A percentile compares a stretch with the other conserved stretches of the same genome.
These are phyloP conservation scores for Macroramphosus scolopax DNA, from an alignment of 2,797 vertebrate species.

Conservation along the genomic window DNA sequence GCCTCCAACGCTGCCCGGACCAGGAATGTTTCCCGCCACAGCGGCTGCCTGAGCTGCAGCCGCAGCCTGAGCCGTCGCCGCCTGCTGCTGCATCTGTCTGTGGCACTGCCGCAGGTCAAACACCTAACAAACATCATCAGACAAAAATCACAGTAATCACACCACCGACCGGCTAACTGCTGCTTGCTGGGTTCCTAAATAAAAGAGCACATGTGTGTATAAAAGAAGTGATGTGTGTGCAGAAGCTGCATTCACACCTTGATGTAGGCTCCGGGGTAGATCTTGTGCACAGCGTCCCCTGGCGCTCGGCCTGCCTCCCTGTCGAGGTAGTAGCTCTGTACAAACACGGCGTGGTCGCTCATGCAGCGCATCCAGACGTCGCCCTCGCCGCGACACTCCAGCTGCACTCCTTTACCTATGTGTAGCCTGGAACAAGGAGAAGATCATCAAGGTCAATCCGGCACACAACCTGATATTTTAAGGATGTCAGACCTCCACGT, in stretches of 20 bases:
- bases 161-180: no score
- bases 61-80: conserved; percentile 78
- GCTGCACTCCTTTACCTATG: conserved; percentile 79
- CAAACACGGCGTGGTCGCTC: conserved; percentile 80
- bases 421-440: conserved; percentile 69
- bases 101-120: conserved; percentile 82
- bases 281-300: conserved; percentile 85
- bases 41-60: conserved; percentile 79
- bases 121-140: conserved; percentile 69
- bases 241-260: conserved; percentile 62
- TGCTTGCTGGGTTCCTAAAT: no score
- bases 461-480: no score
- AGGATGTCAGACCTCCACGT: no score
- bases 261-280: conserved; percentile 82
- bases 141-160: no score
- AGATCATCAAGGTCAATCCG: no score
- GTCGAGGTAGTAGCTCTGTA: conserved; percentile 83
- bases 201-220: no score
- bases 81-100: conserved; percentile 85
- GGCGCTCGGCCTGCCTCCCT: conserved; percentile 82
- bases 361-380: conserved; percentile 83
- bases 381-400: conserved; percentile 79
- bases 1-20: conserved; percentile 80
- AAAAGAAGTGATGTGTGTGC: no score
- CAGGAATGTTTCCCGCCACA: conserved; percentile 80